Percentiles rank a stretch among this genome's conserved stretches.
Conservation (phyloP, 2,113 vertebrate genomes). For the Coptodon bakossiorum region DNA sequence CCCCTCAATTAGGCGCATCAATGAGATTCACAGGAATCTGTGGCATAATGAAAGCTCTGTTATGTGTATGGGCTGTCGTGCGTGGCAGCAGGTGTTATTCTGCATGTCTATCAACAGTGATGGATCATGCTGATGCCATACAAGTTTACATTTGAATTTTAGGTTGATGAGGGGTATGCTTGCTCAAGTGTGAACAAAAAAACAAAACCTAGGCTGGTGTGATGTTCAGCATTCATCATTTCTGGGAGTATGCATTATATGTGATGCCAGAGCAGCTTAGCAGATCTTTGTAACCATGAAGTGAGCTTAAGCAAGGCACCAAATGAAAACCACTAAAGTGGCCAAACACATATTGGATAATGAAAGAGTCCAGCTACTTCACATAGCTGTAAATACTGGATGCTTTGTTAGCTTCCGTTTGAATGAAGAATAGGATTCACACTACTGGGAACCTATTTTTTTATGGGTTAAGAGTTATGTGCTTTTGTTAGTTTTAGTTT, state of each 20-base stretch:
- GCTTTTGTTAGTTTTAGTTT: constrained; percentile 3
- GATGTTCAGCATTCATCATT: neutral
- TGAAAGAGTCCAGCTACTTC: neutral
- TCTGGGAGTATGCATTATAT: neutral
- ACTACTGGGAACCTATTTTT: constrained; percentile 3
- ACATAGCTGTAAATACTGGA: constrained; percentile 7
- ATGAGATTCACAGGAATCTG: neutral
- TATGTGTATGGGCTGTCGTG: neutral
- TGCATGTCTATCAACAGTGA: neutral
- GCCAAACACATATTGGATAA: neutral
- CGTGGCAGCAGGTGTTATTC: constrained; percentile 24
- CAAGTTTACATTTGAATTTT: neutral
- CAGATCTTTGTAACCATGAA: neutral
- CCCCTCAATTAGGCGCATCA: constrained; percentile 11
- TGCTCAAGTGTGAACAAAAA: neutral
- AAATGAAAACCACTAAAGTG: neutral
- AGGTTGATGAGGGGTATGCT: neutral
- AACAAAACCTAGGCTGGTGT: neutral
- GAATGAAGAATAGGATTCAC: constrained; percentile 28
- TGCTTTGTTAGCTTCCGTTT: neutral
- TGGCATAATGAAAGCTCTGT: constrained; percentile 2
- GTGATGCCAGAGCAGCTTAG: neutral
- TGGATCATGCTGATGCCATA: neutral
- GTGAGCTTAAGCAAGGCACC: neutral
- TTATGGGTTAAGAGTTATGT: neutral